Evolutionary conservation across 2,113 vertebrate species (phyloP), one percentile per base, ranked within the genome.

Genomic region (Trinectes maculatus): DNA sequence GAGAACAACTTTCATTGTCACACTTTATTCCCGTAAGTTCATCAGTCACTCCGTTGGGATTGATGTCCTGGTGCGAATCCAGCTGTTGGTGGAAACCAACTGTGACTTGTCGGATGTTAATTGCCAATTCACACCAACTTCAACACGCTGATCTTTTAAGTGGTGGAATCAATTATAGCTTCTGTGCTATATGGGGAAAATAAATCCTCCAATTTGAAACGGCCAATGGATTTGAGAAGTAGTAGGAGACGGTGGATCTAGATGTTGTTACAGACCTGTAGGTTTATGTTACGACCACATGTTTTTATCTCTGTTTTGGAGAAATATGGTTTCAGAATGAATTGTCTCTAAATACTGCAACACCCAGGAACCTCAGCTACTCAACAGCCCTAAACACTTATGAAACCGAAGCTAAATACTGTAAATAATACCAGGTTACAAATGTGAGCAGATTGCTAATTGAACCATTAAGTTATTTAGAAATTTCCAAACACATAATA

Each of bases 1-100:
- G 47, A 58, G 25, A 36, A 64, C 70, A 77, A 71, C 68, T 71
- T 75, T 81, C 26, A 71, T 59, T 70, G 69, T 57, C n/a, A 24
- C 33, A 54, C 12, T 49, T 83, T 66, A 44, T 73, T 52, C 48
- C 68, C 33, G 8, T 42, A 43, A 59, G 39, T 47, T 57, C 19
- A 62, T 44, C 36, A 43, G 53, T 68, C 52, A 49, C 53, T 54
- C 15, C 24, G 9, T 47, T 63, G 4, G 1, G 59, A 62, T 40
- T 25, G 40, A 57, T 53, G 56, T 63, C 67, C 51, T 52, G 49
- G 25, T 52, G 43, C 1, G 16, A 44, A 68, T 72, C 16, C 54
- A 66, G 58, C 42, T 71, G 46, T 57, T 57, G 55, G 31, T 26
- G 55, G 44, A 19, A 18, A 37, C 34, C 24, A 59, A 13, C 56